Evolutionary conservation across 1,140 invertebrate genomes (phyloP), one percentile per base, ranked within the genome.

Genomic region (Probaryconus sp.): DNA sequence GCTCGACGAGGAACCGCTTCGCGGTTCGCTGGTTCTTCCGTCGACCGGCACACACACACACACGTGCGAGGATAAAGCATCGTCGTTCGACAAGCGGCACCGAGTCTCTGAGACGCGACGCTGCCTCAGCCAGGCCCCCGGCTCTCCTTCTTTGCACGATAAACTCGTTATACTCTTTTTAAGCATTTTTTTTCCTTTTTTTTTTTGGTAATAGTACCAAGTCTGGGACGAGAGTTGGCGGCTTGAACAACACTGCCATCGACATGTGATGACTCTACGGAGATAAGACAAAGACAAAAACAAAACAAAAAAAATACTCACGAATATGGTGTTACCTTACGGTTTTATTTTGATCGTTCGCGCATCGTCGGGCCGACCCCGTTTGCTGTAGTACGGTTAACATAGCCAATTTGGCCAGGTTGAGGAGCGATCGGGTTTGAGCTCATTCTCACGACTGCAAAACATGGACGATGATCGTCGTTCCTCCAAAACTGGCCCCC

Each of bases 181-280:
- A 14, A 38, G n/a, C n/a, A 9, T 43, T 58, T 45, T 9, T 37
- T 26, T 35, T 16, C 24, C 45, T 43, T 1, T 28, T n/a, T 43
- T 42, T 31, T 1, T 64, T 16, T 45, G 30, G 18, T 14, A 38
- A 26, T 6, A 13, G 9, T 48, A n/a, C n/a, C n/a, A 38, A 38
- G 35, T 17, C 13, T 38, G 35, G 14, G 6, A 16, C 18, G 16
- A 38, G 35, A 17, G 35, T 11, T 38, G 63, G 51, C 50, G 50
- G 53, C 24, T 58, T 53, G 31, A 61, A 70, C 20, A 30, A 60
- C 58, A 72, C 68, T 72, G 68, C 68, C 68, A 64, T 64, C 14
- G 58, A 45, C 37, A 24, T 38, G 16, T 17, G 35, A 38, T 17
- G 16, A 38, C 11, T 38, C 16, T 38, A 38, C 16, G 14, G 14